These are phyloP conservation scores for Carcinoscorpius rotundicauda DNA, from an alignment of 1,140 invertebrate genomes.

Conservation along the genomic window DNA sequence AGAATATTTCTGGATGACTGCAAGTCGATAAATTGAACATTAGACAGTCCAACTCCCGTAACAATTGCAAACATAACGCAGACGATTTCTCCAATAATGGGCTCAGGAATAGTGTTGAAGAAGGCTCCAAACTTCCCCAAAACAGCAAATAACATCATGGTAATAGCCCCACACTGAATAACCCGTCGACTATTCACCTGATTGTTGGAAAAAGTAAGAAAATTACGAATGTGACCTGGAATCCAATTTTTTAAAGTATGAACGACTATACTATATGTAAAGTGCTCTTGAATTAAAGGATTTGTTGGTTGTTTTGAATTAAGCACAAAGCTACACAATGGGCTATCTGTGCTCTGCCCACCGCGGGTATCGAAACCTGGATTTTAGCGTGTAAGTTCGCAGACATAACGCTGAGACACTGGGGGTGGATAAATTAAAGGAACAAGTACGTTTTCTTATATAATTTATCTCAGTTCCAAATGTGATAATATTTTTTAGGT, in stretches of 20 bases:
- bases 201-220: conserved; percentile 26
- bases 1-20: conserved; percentile 67
- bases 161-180: conserved; percentile 58
- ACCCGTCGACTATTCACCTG: conserved; percentile 67
- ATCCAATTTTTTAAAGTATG: not conserved
- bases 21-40: conserved; percentile 64
- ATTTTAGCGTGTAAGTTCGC: too few relatives aligned
- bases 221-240: too few relatives aligned
- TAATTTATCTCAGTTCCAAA: too few relatives aligned
- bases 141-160: conserved; percentile 65
- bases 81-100: conserved; percentile 71
- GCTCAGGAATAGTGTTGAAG: conserved; percentile 76
- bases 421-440: too few relatives aligned
- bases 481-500: too few relatives aligned
- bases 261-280: conserved; percentile 5
- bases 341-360: too few relatives aligned
- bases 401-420: too few relatives aligned
- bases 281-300: too few relatives aligned
- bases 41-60: conserved; percentile 62
- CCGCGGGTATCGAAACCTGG: too few relatives aligned
- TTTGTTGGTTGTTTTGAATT: too few relatives aligned
- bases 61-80: conserved; percentile 79
- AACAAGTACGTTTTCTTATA: too few relatives aligned
- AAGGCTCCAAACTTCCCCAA: conserved; percentile 69
- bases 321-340: too few relatives aligned